A percentile compares a stretch with the other conserved stretches of the same genome.
phyloP scores from a whole-genome alignment of 2,888 invertebrate genomes.

The Nysson spinosus region DNA sequence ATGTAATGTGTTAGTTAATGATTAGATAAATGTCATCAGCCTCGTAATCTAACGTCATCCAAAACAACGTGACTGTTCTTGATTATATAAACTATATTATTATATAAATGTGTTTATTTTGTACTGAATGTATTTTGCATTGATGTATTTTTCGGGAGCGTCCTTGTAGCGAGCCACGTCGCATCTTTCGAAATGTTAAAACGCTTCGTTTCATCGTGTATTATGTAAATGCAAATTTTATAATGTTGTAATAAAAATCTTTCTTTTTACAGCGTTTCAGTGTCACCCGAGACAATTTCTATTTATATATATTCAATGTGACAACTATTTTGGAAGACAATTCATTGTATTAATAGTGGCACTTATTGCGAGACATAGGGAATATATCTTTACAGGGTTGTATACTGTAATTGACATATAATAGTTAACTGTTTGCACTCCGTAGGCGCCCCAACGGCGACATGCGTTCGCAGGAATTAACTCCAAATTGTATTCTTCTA shows the following conservation, averaged over 20 bases:
- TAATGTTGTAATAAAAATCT: slow-evolving; percentile 76
- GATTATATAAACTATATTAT: slow-evolving; percentile 3
- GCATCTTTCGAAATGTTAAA: slow-evolving; percentile 33
- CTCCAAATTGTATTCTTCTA: too few relatives aligned
- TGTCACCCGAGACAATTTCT: too few relatives aligned
- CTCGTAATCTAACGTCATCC: slow-evolving; percentile 8
- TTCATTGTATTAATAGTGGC: too few relatives aligned
- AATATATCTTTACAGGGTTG: too few relatives aligned
- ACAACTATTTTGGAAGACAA: too few relatives aligned
- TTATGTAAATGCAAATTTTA: slow-evolving; percentile 73
- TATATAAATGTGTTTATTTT: slow-evolving; percentile 68
- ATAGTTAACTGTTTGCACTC: too few relatives aligned
- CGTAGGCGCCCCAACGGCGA: too few relatives aligned
- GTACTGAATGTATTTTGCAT: slow-evolving; percentile 67
- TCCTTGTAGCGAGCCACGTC: slow-evolving; percentile 26
- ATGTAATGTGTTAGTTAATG: slow-evolving; percentile 33
- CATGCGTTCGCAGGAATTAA: too few relatives aligned
- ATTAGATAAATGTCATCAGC: slow-evolving; percentile 26
- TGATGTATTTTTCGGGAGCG: slow-evolving; percentile 66
- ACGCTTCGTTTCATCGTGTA: slow-evolving; percentile 60
- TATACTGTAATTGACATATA: too few relatives aligned
- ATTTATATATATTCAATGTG: too few relatives aligned
- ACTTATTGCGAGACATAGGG: too few relatives aligned
- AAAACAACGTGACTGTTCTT: slow-evolving; percentile 22
- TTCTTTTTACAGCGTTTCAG: slow-evolving; percentile 60